A percentile compares a stretch with the other conserved stretches of the same genome.
These are phyloP conservation scores for Antheraea mylitta DNA, from an alignment of 1,140 invertebrate genomes.

Conservation along the genomic window DNA sequence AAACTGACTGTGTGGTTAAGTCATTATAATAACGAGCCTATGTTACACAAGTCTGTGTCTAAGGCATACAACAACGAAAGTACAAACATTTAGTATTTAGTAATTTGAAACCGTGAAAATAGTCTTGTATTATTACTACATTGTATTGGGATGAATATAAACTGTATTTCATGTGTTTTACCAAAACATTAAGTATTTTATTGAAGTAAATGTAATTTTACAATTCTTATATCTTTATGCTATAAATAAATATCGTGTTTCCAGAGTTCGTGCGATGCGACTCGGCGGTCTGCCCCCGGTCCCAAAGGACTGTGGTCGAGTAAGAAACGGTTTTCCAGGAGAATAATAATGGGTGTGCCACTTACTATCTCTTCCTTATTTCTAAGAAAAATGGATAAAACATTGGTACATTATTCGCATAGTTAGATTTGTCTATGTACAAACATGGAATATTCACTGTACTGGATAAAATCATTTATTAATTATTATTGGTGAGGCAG, in stretches of 20 bases:
- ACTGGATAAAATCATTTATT: no score
- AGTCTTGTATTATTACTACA: no score
- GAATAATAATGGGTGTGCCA: constrained; percentile 31
- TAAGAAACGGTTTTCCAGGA: constrained; percentile 29
- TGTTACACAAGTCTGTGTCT: no score
- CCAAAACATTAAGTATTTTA: neutral
- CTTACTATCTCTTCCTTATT: neutral
- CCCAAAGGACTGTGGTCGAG: constrained; percentile 23
- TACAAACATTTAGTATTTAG: no score
- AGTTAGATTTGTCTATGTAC: neutral
- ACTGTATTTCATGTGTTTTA: neutral
- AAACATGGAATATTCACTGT: no score
- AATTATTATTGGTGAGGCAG: no score
- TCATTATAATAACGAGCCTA: no score
- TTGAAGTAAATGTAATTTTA: neutral
- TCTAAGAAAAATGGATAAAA: neutral
- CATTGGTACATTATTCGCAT: neutral
- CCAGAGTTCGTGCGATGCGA: constrained; percentile 20
- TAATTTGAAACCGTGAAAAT: no score
- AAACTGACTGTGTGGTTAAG: no score
- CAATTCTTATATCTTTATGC: constrained; percentile 1
- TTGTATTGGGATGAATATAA: no score
- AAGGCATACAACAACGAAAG: no score
- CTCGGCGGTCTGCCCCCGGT: constrained; percentile 13
- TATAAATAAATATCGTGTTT: constrained; percentile 27